A percentile compares a stretch with the other conserved stretches of the same genome.
Evolutionary conservation across 1,140 invertebrate genomes (phyloP).

Genomic region (Bombus huntii): DNA sequence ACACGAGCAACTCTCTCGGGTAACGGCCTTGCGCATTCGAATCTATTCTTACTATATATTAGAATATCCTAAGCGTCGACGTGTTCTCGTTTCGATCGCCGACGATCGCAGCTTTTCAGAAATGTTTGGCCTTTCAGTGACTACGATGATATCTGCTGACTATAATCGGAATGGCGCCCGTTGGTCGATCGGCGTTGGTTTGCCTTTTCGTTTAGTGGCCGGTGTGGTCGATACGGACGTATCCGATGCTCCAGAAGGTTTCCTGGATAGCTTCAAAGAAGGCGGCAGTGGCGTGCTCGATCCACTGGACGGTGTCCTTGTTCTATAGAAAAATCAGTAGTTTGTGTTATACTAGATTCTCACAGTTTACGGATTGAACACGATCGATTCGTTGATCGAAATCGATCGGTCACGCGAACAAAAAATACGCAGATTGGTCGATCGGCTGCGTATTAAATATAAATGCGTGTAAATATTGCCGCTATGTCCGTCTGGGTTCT

Average conservation of each 20-base stretch:
- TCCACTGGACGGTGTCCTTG: conserved; percentile 87
- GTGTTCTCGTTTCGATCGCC: background rate
- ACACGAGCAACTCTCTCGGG: background rate
- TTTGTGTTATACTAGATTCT: background rate
- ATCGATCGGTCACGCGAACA: background rate
- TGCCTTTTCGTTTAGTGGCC: conserved; percentile 80
- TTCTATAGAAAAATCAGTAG: conserved; percentile 76
- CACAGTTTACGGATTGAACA: background rate
- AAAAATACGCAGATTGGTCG: conserved; percentile 15
- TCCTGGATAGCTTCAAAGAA: conserved; percentile 85
- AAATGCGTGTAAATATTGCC: too few relatives aligned
- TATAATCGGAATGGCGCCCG: conserved; percentile 87
- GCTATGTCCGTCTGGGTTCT: background rate
- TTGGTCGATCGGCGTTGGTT: conserved; percentile 84
- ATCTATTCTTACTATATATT: conserved; percentile 45
- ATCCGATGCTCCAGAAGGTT: conserved; percentile 85
- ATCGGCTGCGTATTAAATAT: background rate
- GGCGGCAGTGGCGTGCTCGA: conserved; percentile 87
- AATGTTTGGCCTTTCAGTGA: conserved; percentile 33
- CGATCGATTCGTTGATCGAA: background rate
- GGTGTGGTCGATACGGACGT: conserved; percentile 81
- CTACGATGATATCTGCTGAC: conserved; percentile 55
- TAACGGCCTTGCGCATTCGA: conserved; percentile 14
- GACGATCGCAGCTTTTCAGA: background rate
- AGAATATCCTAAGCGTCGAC: conserved; percentile 44